phyloP scores from a whole-genome alignment of 2,888 invertebrate species.

The Eupithecia exiguata region DNA sequence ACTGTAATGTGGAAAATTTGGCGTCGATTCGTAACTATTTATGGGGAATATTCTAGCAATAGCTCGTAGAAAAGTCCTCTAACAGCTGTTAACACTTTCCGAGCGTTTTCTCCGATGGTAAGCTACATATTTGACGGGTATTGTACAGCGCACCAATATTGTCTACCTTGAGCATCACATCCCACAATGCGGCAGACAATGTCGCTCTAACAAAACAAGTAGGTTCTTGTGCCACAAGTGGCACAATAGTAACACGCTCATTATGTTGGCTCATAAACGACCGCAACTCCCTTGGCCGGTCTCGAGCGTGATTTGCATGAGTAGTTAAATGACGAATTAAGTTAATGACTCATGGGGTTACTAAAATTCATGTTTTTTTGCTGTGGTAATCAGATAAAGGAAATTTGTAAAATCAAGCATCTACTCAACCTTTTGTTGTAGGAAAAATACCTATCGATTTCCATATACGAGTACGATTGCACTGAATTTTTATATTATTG shows the following conservation, averaged over 20 bases:
- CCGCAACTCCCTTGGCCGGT: conserved; percentile 1
- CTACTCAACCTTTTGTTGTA: neutral
- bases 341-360: neutral
- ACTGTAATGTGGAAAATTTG: neutral
- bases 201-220: conserved; percentile 9
- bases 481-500: neutral
- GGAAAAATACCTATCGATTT: neutral
- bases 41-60: neutral
- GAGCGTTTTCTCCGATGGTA: neutral
- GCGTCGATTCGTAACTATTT: neutral
- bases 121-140: conserved; percentile 3
- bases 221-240: neutral
- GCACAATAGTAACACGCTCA: conserved; percentile 19
- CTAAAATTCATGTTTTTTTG: neutral
- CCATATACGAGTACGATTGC: neutral
- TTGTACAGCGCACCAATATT: neutral
- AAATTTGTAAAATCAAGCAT: neutral
- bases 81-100: neutral
- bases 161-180: neutral
- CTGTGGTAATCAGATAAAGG: neutral
- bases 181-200: neutral
- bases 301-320: conserved; percentile 16
- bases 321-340: neutral
- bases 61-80: neutral
- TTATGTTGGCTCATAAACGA: conserved; percentile 22